Percentiles rank a stretch among this genome's conserved stretches.
Conservation (phyloP, 2,888 invertebrate species). For the Minunthozetes semirufus region DNA sequence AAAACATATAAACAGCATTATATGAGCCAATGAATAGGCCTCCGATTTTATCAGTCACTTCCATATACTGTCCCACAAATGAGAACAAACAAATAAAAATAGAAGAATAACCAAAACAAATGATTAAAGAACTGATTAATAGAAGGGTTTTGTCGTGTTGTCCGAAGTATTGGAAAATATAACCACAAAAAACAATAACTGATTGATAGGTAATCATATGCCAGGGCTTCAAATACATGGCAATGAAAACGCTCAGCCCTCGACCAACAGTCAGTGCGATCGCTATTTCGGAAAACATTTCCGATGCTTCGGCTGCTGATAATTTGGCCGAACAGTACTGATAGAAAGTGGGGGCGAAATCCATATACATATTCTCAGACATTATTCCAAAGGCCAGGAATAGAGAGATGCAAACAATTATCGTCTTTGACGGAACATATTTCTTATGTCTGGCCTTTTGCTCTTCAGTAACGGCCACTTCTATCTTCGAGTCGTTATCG, state of each 20-base stretch:
- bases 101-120: slow-evolving; percentile 27
- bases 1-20: background rate
- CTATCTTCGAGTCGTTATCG: background rate
- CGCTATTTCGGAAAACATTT: background rate
- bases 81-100: background rate
- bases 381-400: background rate
- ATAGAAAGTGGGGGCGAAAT: slow-evolving; percentile 12
- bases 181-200: background rate
- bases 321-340: background rate
- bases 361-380: slow-evolving; percentile 22
- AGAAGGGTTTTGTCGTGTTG: background rate
- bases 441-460: background rate
- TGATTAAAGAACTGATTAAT: background rate
- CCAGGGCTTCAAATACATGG: slow-evolving; percentile 28
- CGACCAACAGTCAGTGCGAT: slow-evolving; percentile 20
- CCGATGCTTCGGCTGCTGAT: background rate
- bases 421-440: background rate
- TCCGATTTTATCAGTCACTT: background rate
- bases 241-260: slow-evolving; percentile 9
- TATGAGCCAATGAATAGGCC: background rate
- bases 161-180: background rate
- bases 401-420: background rate
- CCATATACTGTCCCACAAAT: background rate
- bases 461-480: background rate
- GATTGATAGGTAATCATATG: slow-evolving; percentile 17